These are phyloP conservation scores for Sitta carolinensis DNA, from an alignment of 2,797 vertebrate species.

Conservation along the genomic window DNA sequence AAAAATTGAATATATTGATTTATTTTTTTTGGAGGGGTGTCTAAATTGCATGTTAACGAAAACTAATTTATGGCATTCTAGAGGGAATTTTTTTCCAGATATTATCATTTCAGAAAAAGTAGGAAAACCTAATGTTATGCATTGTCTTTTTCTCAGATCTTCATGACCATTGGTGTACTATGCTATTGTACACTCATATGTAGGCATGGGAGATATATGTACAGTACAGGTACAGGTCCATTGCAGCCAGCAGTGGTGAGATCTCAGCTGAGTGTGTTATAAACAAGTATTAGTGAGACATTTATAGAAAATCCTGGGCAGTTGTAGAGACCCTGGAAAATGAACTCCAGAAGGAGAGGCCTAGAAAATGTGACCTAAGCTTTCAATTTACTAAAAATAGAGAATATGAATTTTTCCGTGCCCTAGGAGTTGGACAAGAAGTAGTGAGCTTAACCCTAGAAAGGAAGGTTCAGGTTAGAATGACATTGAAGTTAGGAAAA, in stretches of 20 bases:
- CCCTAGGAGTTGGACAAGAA: neutral
- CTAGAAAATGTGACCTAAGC: neutral
- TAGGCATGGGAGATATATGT: neutral
- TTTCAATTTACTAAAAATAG: neutral
- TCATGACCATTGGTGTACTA: neutral
- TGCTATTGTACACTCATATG: neutral
- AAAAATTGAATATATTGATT: neutral
- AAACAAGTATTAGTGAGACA: neutral
- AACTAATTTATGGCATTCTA: neutral
- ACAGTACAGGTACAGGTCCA: neutral
- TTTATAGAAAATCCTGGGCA: neutral
- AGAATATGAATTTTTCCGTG: neutral
- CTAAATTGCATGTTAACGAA: neutral
- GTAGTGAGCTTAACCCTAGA: neutral
- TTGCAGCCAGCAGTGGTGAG: neutral
- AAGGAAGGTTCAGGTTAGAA: neutral
- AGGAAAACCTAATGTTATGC: neutral
- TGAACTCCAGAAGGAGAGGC: neutral
- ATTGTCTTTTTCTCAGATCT: neutral
- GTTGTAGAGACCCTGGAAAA: neutral
- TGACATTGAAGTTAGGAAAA: neutral
- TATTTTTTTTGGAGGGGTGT: rapidly evolving
- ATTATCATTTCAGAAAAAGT: neutral
- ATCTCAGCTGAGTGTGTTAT: neutral
- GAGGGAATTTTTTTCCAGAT: neutral